These are phyloP conservation scores for Stigmatopora argus DNA, from an alignment of 2,113 vertebrate species.

Conservation along the genomic window DNA sequence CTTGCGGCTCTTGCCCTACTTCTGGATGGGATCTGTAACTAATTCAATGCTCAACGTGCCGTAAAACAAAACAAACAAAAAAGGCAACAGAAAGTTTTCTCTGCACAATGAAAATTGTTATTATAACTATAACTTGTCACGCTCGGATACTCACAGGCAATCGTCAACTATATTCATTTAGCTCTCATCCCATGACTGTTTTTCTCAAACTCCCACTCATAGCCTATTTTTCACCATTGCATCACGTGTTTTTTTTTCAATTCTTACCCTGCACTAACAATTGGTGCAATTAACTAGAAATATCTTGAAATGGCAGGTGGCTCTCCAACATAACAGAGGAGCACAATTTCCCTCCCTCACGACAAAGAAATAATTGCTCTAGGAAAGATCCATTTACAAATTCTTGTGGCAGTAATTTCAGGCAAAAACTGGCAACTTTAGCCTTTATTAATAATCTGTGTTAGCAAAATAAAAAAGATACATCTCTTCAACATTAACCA, in stretches of 20 bases:
- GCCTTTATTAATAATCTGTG: not conserved
- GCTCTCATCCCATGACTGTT: constrained; percentile 9
- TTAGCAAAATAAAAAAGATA: too few relatives aligned
- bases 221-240: constrained; percentile 17
- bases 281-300: constrained; percentile 41
- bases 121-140: constrained; percentile 28
- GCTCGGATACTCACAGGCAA: constrained; percentile 24
- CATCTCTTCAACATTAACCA: too few relatives aligned
- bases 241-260: constrained; percentile 9
- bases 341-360: constrained; percentile 17
- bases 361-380: constrained; percentile 20
- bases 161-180: constrained; percentile 27
- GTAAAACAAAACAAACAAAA: constrained; percentile 12
- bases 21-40: constrained; percentile 20
- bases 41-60: constrained; percentile 26
- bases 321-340: constrained; percentile 29
- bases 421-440: too few relatives aligned
- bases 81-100: constrained; percentile 26
- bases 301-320: constrained; percentile 9
- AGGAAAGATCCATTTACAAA: constrained; percentile 6
- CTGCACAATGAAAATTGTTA: constrained; percentile 20
- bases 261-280: constrained; percentile 9
- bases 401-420: not conserved
- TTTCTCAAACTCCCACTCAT: constrained; percentile 26
- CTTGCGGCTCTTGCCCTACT: constrained; percentile 30